Base-by-base conservation (phyloP, 1,140 invertebrate genomes). In the Gryllus bimaculatus region DNA sequence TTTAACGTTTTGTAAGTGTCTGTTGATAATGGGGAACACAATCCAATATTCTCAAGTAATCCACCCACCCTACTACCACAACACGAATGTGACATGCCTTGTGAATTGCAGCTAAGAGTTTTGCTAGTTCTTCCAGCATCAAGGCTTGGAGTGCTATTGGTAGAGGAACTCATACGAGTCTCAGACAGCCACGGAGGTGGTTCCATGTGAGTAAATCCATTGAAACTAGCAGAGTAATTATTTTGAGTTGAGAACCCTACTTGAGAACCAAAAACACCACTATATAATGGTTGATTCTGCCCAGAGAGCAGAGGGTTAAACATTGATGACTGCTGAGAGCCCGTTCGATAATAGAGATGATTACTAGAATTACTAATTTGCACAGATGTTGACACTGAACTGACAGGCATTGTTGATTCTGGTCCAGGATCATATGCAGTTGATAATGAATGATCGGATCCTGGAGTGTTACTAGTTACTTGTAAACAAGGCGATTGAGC, bases 261-360 rank as follows among this genome's bases (percentile, higher is more conserved):
- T 47, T 80, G 80, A 26, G 77, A 48, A 75, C 75, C 49, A 54
- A 78, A 78, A 8, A 78, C 74, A 47, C 77, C 77, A 75, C 74
- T 80, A 78, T 80, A 80, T 66, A 80, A 15, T 8, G 80, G 39
- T 18, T 75, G 77, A n/a, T 73, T 73, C 76, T 80, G 80, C n/a
- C 48, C 78, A 13, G 80, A 76, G 12, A 80, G 26, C 21, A 78
- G 74, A 7, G 80, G 74, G 48, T 78, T 80, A 75, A 77, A 80
- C 15, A 78, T 73, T 76, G 80, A 77, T 12, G 80, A 80, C 74
- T 78, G 80, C 18, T 80, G 77, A 10, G 78, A 18, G 10, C 80
- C 77, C 47, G 47, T 76, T n/a, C 77, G 74, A 49, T 74, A 80
- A 77, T 49, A 80, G 47, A 79, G 77, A 78, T 77, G n/a, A 8